Percentiles rank a stretch among this genome's conserved stretches.
Evolutionary conservation across 2,888 invertebrate species (phyloP).

Genomic region (Tribolium freemani): DNA sequence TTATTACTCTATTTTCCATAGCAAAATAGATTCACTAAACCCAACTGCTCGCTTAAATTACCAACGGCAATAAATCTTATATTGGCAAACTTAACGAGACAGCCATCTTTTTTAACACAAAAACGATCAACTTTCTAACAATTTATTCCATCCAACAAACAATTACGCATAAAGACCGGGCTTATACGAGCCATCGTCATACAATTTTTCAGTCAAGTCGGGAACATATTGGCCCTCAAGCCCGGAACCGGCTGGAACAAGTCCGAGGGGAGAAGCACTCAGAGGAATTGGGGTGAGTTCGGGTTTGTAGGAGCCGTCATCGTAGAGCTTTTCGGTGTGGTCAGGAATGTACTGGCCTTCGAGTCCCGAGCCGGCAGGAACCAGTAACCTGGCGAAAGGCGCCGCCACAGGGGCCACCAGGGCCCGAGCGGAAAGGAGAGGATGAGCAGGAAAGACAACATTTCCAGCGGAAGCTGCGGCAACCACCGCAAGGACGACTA

Average conservation of each 20-base stretch:
- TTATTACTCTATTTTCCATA: not conserved
- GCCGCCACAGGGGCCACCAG: not conserved
- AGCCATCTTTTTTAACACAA: not conserved
- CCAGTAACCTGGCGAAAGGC: slow-evolving; percentile 7
- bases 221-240: slow-evolving; percentile 56
- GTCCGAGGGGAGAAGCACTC: slow-evolving; percentile 53
- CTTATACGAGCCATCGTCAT: slow-evolving; percentile 54
- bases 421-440: not conserved
- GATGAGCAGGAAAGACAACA: slow-evolving; percentile 8
- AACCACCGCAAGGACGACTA: slow-evolving; percentile 19
- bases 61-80: not conserved
- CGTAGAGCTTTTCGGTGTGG: slow-evolving; percentile 57
- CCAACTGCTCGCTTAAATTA: not conserved
- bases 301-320: slow-evolving; percentile 60
- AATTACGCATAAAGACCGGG: slow-evolving; percentile 37
- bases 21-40: not conserved
- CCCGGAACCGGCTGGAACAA: slow-evolving; percentile 55
- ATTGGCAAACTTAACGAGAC: not conserved
- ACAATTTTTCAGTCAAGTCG: slow-evolving; percentile 47
- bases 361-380: slow-evolving; percentile 24
- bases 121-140: not conserved
- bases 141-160: not conserved
- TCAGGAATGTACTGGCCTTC: slow-evolving; percentile 49
- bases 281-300: slow-evolving; percentile 51
- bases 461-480: slow-evolving; percentile 25